Evolutionary conservation across 1,140 invertebrate genomes (phyloP), one percentile per base, ranked within the genome.

Genomic region (Metopolophium dirhodum): DNA sequence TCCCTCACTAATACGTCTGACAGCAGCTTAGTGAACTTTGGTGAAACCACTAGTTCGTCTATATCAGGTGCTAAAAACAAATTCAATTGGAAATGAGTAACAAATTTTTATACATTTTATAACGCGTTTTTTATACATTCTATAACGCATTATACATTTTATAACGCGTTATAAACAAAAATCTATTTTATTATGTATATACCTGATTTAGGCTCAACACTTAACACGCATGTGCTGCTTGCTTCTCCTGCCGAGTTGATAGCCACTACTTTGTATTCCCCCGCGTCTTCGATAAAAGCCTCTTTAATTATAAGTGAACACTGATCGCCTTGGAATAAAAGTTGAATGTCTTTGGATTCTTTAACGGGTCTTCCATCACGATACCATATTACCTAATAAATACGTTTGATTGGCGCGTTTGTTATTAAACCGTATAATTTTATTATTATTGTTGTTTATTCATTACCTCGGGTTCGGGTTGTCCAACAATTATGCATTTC

Each of bases 341-440:
- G 95, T 94, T 98, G 97, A 94, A 98, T 96, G 95, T 98, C 98
- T 47, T 96, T 96, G 2, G 97, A 98, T 95, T 98, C 98, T 95
- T 98, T 98, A 2, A 99, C 96, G 26, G 98, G 98, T 83, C 96
- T 95, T 93, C 97, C 97, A 94, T 98, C 97, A 94, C 98, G 98
- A 94, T 98, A 97, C 98, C 98, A 98, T 94, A 98, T 98, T 0
- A 98, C 96, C 96, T 97, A 94, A 45, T 57, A 0, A 86, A 18
- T 47, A 41, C 47, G 22, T 35, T 54, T 54, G 51, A 54, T 54
- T 54, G 20, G 22, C 20, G 51, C 20, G 51, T 54, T 86, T 92
- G 22, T 82, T 83, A 47, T 41, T 92, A 35, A n/a, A 26, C 20
- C 14, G 4, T 54, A 51, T 88, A 90, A 47, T 51, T 45, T 47